These are phyloP conservation scores for Barnardius zonarius DNA, from an alignment of 2,113 vertebrate genomes.

Conservation along the genomic window DNA sequence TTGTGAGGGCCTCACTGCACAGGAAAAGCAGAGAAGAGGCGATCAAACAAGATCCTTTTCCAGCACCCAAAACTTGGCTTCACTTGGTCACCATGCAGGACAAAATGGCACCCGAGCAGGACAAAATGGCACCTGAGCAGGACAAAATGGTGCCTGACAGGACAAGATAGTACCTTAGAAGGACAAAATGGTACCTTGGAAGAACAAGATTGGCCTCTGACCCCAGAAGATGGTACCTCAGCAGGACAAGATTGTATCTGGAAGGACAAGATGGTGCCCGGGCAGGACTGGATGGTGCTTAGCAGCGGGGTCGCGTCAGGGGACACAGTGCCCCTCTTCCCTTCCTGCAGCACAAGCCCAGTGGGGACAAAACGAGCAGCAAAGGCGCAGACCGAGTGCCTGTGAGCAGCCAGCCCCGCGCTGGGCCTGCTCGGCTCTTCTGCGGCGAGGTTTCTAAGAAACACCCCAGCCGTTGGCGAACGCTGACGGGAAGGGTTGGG, in stretches of 20 bases:
- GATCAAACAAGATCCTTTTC: not conserved
- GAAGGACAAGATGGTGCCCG: not conserved
- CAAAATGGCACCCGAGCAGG: not conserved
- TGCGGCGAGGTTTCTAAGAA: constrained; percentile 74
- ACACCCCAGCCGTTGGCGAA: constrained; percentile 45
- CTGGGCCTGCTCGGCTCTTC: constrained; percentile 17
- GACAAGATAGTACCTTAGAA: not conserved
- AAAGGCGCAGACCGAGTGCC: not conserved
- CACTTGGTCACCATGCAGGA: not conserved
- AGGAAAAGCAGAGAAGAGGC: not conserved
- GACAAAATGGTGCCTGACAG: not conserved
- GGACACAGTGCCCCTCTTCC: accelerated
- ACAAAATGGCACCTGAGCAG: not conserved
- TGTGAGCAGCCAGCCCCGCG: constrained; percentile 35
- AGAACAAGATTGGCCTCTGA: not conserved
- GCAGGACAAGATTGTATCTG: not conserved
- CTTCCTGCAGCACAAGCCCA: not conserved
- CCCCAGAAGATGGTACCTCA: not conserved
- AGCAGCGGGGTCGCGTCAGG: accelerated
- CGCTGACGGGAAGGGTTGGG: constrained; percentile 66
- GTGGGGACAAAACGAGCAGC: not conserved
- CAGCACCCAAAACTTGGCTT: not conserved
- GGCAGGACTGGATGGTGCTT: accelerated
- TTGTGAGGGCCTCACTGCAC: not conserved
- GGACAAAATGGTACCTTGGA: not conserved